Conservation (phyloP, 2,797 vertebrate species). For the Oophaga sylvatica region DNA sequence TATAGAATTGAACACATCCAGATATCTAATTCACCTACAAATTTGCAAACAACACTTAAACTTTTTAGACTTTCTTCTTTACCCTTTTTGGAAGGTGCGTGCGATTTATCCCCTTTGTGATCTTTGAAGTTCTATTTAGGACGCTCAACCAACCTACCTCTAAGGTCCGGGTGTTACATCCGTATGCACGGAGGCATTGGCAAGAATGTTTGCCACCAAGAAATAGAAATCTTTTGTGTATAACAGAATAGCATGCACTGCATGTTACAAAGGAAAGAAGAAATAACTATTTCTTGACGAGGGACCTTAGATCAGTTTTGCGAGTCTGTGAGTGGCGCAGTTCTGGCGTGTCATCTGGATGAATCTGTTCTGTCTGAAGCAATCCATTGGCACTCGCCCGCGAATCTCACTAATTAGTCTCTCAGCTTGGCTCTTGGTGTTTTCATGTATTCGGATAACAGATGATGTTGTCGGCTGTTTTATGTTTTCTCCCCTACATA, state of each 20-base stretch:
- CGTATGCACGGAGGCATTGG: too few species aligned
- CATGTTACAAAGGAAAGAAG: not conserved
- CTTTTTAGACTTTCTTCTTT: too few species aligned
- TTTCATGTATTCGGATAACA: conserved; percentile 52
- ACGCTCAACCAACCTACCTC: too few species aligned
- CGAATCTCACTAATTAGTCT: conserved; percentile 49
- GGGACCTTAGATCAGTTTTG: not conserved
- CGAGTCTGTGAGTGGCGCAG: not conserved
- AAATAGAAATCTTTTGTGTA: not conserved
- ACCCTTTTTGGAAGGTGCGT: too few species aligned
- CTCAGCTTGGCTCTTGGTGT: conserved; percentile 48
- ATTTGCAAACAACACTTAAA: too few species aligned
- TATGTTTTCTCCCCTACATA: conserved; percentile 38
- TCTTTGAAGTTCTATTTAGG: too few species aligned
- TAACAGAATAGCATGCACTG: not conserved
- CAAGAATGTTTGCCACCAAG: not conserved
- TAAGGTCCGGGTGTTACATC: too few species aligned
- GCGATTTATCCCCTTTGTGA: too few species aligned
- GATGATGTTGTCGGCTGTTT: conserved; percentile 56
- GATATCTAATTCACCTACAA: too few species aligned
- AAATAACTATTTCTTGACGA: not conserved
- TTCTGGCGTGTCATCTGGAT: not conserved
- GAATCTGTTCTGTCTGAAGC: conserved; percentile 16
- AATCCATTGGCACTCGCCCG: conserved; percentile 41
- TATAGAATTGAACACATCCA: too few species aligned